Base-by-base conservation (phyloP, 2,888 invertebrate species). In the Drosophila rellima region DNA sequence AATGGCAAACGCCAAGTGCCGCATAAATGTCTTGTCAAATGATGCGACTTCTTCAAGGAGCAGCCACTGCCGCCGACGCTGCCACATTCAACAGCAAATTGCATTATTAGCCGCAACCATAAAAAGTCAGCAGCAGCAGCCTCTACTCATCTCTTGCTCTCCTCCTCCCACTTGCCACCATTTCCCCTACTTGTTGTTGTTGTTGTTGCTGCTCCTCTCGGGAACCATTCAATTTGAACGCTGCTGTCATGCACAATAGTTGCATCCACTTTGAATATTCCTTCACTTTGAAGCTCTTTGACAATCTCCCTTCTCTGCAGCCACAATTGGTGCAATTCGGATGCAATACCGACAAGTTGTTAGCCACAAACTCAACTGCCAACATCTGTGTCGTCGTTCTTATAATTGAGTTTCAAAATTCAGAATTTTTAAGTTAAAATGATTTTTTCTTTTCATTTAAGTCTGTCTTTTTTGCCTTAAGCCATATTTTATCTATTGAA, bases 1-100 rank as follows among this genome's bases (percentile, higher is more conserved):
- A 73, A 72, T 62, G 71, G 84, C 81, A 80, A 55, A 88, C 84
- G 87, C 82, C 82, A 83, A 83, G 89, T 88, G 89, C 89, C 89
- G 70, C 89, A 83, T 83, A 83, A 83, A 88, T 87, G 83, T 83
- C 87, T 82, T 82, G 88, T 88, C 88, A 82, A 88, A 82, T 82
- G 87, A 86, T 86, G 88, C 82, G 82, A 83, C 87, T 83, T 74
- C 80, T 86, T 86, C 64, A 70, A 71, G 75, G 35, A 59, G 67
- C 59, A 39, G 48, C 45, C 23, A 26, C 62, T 42, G 50, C 26
- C 35, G 33, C 48, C 33, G 23, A 1, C 15, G 10, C n/a, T 50
- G 74, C 48, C 66, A 45, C 68, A 55, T 62, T 52, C 80, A 56
- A 68, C 82, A 79, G 82, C 83, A 83, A 83, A 83, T 83, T 83